These are phyloP conservation scores for Drosophila nasuta DNA, from an alignment of 1,140 invertebrate species.

Conservation along the genomic window DNA sequence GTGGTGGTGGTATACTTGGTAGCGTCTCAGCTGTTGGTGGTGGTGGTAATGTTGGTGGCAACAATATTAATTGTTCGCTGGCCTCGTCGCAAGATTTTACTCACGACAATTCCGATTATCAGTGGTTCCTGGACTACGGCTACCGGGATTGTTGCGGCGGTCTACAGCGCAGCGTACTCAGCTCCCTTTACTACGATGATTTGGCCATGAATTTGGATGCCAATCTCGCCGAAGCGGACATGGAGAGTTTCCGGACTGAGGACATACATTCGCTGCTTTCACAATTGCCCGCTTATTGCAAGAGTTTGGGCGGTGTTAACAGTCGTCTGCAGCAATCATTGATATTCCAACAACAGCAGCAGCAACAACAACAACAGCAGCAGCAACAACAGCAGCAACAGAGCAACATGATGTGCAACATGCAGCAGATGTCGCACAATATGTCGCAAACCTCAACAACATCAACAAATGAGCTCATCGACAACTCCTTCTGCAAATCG, in stretches of 20 bases:
- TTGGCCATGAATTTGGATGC: slow-evolving; percentile 94
- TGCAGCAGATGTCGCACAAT: slow-evolving; percentile 84
- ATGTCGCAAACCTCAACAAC: slow-evolving; percentile 83
- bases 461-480: slow-evolving; percentile 80
- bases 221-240: slow-evolving; percentile 96
- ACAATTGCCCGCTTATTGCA: slow-evolving; percentile 90
- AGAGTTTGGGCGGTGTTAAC: slow-evolving; percentile 71
- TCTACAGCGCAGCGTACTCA: slow-evolving; percentile 92
- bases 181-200: slow-evolving; percentile 94
- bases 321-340: slow-evolving; percentile 77
- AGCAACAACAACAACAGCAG: slow-evolving; percentile 61
- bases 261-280: slow-evolving; percentile 95
- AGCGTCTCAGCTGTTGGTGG: slow-evolving; percentile 34
- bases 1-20: slow-evolving; percentile 29
- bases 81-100: slow-evolving; percentile 89
- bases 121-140: slow-evolving; percentile 95
- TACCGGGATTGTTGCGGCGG: slow-evolving; percentile 92
- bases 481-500: slow-evolving; percentile 93
- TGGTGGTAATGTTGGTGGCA: slow-evolving; percentile 58
- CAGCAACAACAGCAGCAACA: slow-evolving; percentile 59
- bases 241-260: slow-evolving; percentile 96
- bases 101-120: slow-evolving; percentile 95
- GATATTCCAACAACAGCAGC: slow-evolving; percentile 84
- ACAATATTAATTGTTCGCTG: slow-evolving; percentile 83
- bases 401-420: slow-evolving; percentile 52